These are phyloP conservation scores for Pelusios castaneus DNA, from an alignment of 2,113 vertebrate genomes.

Conservation along the genomic window DNA sequence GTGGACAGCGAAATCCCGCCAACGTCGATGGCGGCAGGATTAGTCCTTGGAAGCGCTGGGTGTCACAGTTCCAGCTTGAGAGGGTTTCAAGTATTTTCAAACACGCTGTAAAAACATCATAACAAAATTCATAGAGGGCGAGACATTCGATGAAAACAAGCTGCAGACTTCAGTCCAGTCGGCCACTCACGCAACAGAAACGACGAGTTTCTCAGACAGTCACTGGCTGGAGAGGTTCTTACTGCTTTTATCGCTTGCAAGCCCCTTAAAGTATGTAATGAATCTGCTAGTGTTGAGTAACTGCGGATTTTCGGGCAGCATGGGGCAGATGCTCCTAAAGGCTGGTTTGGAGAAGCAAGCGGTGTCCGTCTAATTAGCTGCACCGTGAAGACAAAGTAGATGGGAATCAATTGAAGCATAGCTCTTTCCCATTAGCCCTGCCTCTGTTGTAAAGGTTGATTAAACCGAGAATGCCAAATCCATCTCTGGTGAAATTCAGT, in stretches of 20 bases:
- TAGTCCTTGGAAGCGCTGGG: accelerated
- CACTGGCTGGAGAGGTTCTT: background rate
- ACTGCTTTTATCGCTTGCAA: background rate
- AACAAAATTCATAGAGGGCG: background rate
- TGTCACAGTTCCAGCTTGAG: background rate
- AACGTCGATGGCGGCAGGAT: background rate
- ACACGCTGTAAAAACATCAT: background rate
- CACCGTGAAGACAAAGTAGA: background rate
- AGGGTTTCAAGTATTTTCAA: background rate
- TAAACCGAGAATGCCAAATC: background rate
- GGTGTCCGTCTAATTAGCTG: background rate
- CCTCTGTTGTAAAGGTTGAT: background rate
- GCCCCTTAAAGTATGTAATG: background rate
- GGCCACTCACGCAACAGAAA: background rate
- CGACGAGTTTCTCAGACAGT: background rate
- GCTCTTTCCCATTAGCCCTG: background rate
- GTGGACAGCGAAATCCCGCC: background rate
- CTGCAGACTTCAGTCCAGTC: background rate
- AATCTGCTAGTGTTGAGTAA: background rate
- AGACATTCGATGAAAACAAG: too few species aligned
- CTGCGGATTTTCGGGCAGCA: background rate
- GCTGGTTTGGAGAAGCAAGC: background rate
- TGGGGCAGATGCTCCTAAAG: background rate
- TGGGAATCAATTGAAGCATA: background rate
- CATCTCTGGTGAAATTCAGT: background rate